phyloP scores from a whole-genome alignment of 2,888 invertebrate genomes.

The Neria commutata region DNA sequence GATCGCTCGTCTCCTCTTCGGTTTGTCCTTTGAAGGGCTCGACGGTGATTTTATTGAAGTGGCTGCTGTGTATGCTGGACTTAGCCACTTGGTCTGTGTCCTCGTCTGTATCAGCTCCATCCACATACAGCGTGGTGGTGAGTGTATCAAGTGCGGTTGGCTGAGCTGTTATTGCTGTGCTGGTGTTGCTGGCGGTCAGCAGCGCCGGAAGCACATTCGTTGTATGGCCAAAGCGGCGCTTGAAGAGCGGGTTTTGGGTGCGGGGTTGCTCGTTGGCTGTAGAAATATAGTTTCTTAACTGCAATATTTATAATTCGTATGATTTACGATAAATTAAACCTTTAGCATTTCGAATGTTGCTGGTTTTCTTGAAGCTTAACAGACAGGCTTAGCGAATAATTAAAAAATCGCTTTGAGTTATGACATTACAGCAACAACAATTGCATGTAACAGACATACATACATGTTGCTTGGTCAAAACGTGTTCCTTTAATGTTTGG shows the following conservation, averaged over 20 bases:
- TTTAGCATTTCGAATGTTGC: too few relatives aligned
- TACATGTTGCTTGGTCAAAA: too few relatives aligned
- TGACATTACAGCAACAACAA: too few relatives aligned
- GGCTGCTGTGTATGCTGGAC: constrained; percentile 57
- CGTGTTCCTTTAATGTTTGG: too few relatives aligned
- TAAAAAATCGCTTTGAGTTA: too few relatives aligned
- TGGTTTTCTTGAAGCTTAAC: too few relatives aligned
- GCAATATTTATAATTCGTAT: too few relatives aligned
- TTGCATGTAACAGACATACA: too few relatives aligned
- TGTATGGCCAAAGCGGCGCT: constrained; percentile 56
- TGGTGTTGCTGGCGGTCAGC: constrained; percentile 38
- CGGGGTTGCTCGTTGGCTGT: constrained; percentile 58
- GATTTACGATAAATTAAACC: too few relatives aligned
- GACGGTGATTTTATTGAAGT: constrained; percentile 55
- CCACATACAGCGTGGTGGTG: constrained; percentile 38
- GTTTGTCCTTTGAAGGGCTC: constrained; percentile 29
- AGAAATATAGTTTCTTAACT: neutral
- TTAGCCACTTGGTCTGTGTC: constrained; percentile 57
- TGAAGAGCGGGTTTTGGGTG: constrained; percentile 60
- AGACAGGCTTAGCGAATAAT: too few relatives aligned
- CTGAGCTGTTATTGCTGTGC: constrained; percentile 18
- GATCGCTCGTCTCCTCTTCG: constrained; percentile 22
- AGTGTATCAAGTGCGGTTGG: constrained; percentile 27
- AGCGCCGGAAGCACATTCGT: constrained; percentile 43
- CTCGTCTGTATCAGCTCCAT: constrained; percentile 42